Percentiles rank a stretch among this genome's conserved stretches.
Conservation (phyloP, 1,140 invertebrate genomes). For the Drosophila azteca region DNA sequence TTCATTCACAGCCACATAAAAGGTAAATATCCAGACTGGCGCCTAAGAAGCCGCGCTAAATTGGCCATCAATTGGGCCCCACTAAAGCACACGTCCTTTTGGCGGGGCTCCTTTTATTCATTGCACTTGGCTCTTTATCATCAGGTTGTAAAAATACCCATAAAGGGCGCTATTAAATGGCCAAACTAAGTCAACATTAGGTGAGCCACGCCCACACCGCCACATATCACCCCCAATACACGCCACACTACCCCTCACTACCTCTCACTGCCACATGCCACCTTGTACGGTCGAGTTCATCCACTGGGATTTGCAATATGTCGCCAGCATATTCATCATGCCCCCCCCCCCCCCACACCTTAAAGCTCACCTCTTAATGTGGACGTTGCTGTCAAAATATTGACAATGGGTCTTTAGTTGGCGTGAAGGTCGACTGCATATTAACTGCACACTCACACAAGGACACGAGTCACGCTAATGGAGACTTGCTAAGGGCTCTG, state of each 20-base stretch:
- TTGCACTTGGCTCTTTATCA: conserved; percentile 35
- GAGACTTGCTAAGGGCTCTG: no score
- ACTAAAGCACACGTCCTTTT: conserved; percentile 28
- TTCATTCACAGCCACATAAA: no score
- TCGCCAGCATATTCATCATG: conserved; percentile 70
- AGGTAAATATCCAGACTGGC: background rate
- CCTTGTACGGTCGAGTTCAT: conserved; percentile 44
- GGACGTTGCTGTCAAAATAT: conserved; percentile 72
- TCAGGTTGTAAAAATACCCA: conserved; percentile 56
- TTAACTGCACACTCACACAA: conserved; percentile 60
- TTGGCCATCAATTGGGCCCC: conserved; percentile 44
- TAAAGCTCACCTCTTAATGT: background rate
- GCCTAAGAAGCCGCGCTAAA: conserved; percentile 14
- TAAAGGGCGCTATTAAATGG: conserved; percentile 67
- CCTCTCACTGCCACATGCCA: background rate
- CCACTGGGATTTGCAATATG: conserved; percentile 69
- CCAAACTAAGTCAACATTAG: conserved; percentile 78
- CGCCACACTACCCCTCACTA: background rate
- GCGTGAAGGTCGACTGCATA: conserved; percentile 72
- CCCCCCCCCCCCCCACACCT: conserved; percentile 7
- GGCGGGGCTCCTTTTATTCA: conserved; percentile 25
- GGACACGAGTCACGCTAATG: background rate
- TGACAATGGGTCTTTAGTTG: conserved; percentile 75
- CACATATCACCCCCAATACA: background rate
- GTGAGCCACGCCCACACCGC: conserved; percentile 37